These are phyloP conservation scores for Cherax quadricarinatus DNA, from an alignment of 1,140 invertebrate genomes.

Conservation along the genomic window DNA sequence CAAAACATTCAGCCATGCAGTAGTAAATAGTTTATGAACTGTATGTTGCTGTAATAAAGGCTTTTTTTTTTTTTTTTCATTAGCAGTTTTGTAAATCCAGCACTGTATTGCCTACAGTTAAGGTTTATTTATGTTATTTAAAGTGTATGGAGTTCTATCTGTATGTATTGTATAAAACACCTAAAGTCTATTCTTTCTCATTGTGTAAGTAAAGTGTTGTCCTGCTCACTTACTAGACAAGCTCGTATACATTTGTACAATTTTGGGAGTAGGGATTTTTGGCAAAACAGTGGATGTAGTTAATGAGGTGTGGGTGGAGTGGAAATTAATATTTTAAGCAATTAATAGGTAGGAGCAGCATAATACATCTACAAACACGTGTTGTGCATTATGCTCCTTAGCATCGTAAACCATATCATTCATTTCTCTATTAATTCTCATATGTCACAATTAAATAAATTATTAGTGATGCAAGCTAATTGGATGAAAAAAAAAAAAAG, in stretches of 20 bases:
- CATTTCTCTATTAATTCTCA: neutral
- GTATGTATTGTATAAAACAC: constrained; percentile 68
- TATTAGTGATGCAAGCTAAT: constrained; percentile 11
- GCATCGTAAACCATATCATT: constrained; percentile 36
- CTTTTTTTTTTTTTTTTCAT: constrained; percentile 5
- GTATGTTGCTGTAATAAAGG: constrained; percentile 33
- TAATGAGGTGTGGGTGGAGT: constrained; percentile 67
- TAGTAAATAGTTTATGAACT: constrained; percentile 37
- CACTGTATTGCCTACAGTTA: constrained; percentile 55
- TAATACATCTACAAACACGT: constrained; percentile 12
- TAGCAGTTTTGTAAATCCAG: constrained; percentile 42
- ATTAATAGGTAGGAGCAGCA: constrained; percentile 24
- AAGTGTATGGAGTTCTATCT: constrained; percentile 63
- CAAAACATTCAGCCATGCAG: constrained; percentile 31
- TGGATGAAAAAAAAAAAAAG: neutral
- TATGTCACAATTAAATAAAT: constrained; percentile 21
- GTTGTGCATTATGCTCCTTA: constrained; percentile 14
- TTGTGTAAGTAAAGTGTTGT: neutral
- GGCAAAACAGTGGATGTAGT: constrained; percentile 50
- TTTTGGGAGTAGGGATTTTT: constrained; percentile 56
- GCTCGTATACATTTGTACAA: constrained; percentile 58
- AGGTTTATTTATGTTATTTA: constrained; percentile 72
- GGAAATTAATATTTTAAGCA: constrained; percentile 30
- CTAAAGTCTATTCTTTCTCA: constrained; percentile 39
- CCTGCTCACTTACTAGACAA: constrained; percentile 41